Evolutionary conservation across 2,797 vertebrate genomes (phyloP), one percentile per base, ranked within the genome.

Genomic region (Sitta carolinensis): DNA sequence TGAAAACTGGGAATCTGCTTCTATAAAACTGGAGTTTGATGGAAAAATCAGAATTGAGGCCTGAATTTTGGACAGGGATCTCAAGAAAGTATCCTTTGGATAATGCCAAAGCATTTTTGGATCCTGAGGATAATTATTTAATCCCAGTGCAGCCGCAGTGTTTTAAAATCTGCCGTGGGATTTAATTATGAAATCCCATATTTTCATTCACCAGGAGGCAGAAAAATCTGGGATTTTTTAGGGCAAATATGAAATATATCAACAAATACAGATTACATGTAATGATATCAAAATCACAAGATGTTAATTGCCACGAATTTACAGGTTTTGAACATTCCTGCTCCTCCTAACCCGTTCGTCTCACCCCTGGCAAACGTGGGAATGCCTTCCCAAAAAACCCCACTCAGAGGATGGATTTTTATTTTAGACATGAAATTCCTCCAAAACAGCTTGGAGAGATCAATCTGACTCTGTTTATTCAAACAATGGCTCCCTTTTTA

Each of bases 291-390:
- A 9, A 62, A 47, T 16, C 26, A 3, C n/a, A 62, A 21, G n/a
- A 8, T 3, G 6, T 1, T 10, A 10, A 14, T 20, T 14, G 27
- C 27, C 19, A 0, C 4, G 14, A n/a, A 16, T 5, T 4, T 7
- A 20, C 21, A 25, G 29, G 0, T 50, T 69, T 45, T 27, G 64
- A 10, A 26, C 47, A 12, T 50, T 45, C 43, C 70, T 45, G 52
- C 23, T 29, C 0, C 7, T 0, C 8, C 1, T 3, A 3, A 23
- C 7, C 63, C 2, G 0, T 4, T 42, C 11, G 3, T 11, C 3
- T 40, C 5, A 3, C 21, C 27, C 64, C 11, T 30, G 38, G 2
- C n/a, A 1, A 2, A 25, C 7, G 10, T 0, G 55, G 45, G 25
- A n/a, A 51, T 1, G 2, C 29, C 47, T 64, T 57, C 68, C 43